phyloP scores from a whole-genome alignment of 2,797 vertebrate species.

The Fistularia tabacaria region DNA sequence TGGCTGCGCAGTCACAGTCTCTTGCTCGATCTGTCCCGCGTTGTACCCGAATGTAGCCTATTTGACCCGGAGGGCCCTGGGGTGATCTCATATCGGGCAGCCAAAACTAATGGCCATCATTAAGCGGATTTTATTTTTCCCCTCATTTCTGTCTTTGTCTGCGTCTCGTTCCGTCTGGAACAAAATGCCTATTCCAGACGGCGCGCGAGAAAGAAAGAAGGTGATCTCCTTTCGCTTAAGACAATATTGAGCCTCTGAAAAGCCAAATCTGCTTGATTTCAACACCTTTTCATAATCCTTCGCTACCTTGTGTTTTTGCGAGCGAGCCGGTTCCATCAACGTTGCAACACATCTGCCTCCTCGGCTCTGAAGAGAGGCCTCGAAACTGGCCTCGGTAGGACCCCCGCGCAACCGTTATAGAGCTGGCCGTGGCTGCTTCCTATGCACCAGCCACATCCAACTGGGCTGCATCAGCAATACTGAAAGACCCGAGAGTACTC shows the following conservation, averaged over 20 bases:
- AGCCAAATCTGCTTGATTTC: slow-evolving; percentile 63
- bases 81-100: slow-evolving; percentile 36
- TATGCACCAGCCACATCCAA: slow-evolving; percentile 42
- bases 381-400: slow-evolving; percentile 33
- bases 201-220: not conserved
- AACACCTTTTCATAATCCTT: slow-evolving; percentile 74
- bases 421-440: slow-evolving; percentile 32
- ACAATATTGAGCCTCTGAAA: slow-evolving; percentile 38
- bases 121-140: slow-evolving; percentile 10
- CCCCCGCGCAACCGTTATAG: slow-evolving; percentile 25
- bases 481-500: slow-evolving; percentile 61
- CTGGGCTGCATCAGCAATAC: slow-evolving; percentile 65
- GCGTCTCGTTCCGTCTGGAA: slow-evolving; percentile 19
- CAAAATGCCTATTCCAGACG: slow-evolving; percentile 28
- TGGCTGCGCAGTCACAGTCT: slow-evolving; percentile 73
- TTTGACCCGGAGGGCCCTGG: slow-evolving; percentile 47
- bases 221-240: too few relatives aligned
- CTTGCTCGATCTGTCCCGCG: slow-evolving; percentile 59
- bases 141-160: not conserved
- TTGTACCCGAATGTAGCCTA: slow-evolving; percentile 65
- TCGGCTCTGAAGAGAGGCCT: slow-evolving; percentile 23
- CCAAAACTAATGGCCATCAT: slow-evolving; percentile 13
- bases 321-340: slow-evolving; percentile 49
- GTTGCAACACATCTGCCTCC: slow-evolving; percentile 35
- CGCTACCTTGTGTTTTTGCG: slow-evolving; percentile 38